phyloP scores from a whole-genome alignment of 35 echinoderm and acorn worm genomes.

The Patiria miniata region DNA sequence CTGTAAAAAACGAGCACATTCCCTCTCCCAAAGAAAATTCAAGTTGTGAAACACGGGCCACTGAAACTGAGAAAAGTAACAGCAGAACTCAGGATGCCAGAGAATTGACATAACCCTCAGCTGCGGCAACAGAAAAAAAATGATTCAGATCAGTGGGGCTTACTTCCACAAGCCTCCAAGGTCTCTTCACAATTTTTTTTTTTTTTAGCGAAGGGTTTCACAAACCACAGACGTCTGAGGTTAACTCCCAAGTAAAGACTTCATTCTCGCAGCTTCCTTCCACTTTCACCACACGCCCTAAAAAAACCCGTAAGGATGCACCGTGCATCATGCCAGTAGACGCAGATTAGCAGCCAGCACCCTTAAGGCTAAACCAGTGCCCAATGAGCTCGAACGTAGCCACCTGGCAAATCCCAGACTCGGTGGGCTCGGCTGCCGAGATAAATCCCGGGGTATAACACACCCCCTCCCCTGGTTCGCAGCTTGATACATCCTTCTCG shows the following conservation, averaged over 20 bases:
- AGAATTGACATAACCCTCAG: conserved; percentile 4
- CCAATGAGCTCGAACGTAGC: too few relatives aligned
- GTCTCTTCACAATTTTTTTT: background rate
- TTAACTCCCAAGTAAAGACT: conserved; percentile 20
- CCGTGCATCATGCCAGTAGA: background rate
- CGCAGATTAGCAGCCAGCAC: background rate
- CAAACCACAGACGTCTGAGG: conserved; percentile 2
- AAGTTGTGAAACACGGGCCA: too few relatives aligned
- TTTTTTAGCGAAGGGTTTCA: background rate
- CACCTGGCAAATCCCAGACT: too few relatives aligned
- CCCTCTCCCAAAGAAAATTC: too few relatives aligned
- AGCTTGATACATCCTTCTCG: too few relatives aligned
- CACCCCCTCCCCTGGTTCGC: too few relatives aligned
- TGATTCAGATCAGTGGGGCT: background rate
- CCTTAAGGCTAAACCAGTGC: too few relatives aligned
- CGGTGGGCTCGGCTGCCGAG: too few relatives aligned
- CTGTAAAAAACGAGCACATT: too few relatives aligned
- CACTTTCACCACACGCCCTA: background rate
- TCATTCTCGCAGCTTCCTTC: background rate
- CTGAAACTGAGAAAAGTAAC: too few relatives aligned
- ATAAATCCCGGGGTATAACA: too few relatives aligned
- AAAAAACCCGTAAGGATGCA: too few relatives aligned
- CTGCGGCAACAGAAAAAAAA: background rate
- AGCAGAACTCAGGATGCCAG: background rate
- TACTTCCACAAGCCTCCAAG: background rate